These are phyloP conservation scores for Eremobia ochroleuca DNA, from an alignment of 2,888 invertebrate species.

Conservation along the genomic window DNA sequence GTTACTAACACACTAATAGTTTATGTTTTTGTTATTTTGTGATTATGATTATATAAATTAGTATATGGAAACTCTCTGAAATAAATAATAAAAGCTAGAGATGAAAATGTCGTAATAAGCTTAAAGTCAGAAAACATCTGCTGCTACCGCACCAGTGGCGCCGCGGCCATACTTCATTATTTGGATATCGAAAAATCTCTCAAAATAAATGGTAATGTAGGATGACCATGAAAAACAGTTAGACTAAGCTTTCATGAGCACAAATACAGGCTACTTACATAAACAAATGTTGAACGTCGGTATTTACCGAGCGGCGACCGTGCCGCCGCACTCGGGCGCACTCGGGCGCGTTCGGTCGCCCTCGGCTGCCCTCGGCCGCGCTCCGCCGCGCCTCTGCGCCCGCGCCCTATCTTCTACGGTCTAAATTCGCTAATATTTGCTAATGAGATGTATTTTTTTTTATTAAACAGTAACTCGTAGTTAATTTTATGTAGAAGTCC, in stretches of 20 bases:
- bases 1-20: no score
- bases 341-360: constrained; percentile 60
- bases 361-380: constrained; percentile 64
- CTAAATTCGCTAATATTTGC: constrained; percentile 60
- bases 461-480: constrained; percentile 17
- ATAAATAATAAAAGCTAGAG: not conserved
- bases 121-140: no score
- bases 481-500: not conserved
- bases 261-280: constrained; percentile 51
- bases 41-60: no score
- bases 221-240: constrained; percentile 49
- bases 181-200: constrained; percentile 19
- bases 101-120: not conserved
- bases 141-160: not conserved
- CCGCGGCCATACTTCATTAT: not conserved
- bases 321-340: constrained; percentile 59
- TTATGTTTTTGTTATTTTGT: no score
- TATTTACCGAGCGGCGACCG: constrained; percentile 52
- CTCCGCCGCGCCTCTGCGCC: constrained; percentile 64
- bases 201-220: constrained; percentile 30
- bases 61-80: no score
- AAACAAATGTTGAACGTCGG: constrained; percentile 46
- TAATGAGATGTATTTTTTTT: constrained; percentile 48
- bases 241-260: constrained; percentile 44
- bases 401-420: constrained; percentile 50